Conservation (phyloP, 2,113 vertebrate genomes). For the Gymnobelideus leadbeateri region DNA sequence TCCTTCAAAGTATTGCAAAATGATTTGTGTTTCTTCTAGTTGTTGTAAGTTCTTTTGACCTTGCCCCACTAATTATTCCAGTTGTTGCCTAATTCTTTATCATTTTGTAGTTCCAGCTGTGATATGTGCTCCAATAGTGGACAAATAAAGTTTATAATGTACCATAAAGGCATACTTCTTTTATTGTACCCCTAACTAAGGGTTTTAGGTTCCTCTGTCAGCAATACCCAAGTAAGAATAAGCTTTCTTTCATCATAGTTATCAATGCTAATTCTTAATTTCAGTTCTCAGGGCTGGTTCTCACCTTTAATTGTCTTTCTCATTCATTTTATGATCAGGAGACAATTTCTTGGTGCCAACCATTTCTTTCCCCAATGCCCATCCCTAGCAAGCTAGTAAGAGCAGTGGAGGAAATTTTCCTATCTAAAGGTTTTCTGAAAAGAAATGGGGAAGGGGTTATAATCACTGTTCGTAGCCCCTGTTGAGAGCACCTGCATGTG, state of each 20-base stretch:
- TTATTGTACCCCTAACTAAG: not conserved
- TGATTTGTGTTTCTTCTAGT: not conserved
- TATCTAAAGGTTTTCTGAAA: not conserved
- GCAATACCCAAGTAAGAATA: not conserved
- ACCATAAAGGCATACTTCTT: not conserved
- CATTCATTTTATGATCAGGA: not conserved
- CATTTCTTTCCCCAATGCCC: not conserved
- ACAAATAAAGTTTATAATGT: not conserved
- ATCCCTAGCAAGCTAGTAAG: not conserved
- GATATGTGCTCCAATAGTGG: not conserved
- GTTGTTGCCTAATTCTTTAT: not conserved
- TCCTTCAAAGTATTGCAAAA: not conserved
- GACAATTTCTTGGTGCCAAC: not conserved
- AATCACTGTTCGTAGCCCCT: too few relatives aligned
- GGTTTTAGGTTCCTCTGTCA: too few relatives aligned
- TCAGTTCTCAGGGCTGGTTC: not conserved
- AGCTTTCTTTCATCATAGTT: not conserved
- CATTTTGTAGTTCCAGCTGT: not conserved
- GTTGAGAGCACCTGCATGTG: not conserved
- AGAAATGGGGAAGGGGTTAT: not conserved
- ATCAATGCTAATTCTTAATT: not conserved
- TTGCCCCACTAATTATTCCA: not conserved
- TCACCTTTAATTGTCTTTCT: not conserved
- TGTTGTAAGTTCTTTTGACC: not conserved
- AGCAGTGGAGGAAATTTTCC: not conserved